Conservation (phyloP, 2,888 invertebrate genomes). For the Ernsta delagoae region DNA sequence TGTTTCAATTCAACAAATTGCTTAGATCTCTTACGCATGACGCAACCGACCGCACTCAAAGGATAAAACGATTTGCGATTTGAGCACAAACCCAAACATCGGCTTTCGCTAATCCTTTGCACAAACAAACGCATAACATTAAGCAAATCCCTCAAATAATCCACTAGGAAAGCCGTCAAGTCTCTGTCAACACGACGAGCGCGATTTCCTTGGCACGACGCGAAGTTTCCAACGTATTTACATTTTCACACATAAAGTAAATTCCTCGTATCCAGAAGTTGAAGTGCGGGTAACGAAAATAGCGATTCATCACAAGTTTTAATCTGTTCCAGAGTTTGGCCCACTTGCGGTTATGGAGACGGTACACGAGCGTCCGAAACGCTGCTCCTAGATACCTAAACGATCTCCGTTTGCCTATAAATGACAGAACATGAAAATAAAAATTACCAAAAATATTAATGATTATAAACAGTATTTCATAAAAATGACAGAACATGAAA, state of each 20-base stretch:
- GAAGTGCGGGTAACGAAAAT: conserved; percentile 66
- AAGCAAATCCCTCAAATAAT: conserved; percentile 80
- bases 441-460: no score
- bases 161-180: conserved; percentile 75
- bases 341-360: conserved; percentile 59
- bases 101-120: conserved; percentile 63
- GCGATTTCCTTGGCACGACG: conserved; percentile 72
- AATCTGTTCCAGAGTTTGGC: conserved; percentile 78
- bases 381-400: neutral
- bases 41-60: conserved; percentile 38
- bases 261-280: conserved; percentile 74
- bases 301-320: conserved; percentile 82
- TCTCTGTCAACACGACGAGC: conserved; percentile 76
- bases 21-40: neutral
- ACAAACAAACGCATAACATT: conserved; percentile 74
- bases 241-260: conserved; percentile 81
- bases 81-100: conserved; percentile 67
- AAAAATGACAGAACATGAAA: no score
- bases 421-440: no score
- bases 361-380: conserved; percentile 43
- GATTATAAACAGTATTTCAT: no score
- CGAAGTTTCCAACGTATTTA: conserved; percentile 76
- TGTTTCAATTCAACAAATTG: neutral
- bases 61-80: conserved; percentile 52
- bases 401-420: no score